Conservation (phyloP, 2,797 vertebrate genomes). For the Melanotaenia pygmaea region DNA sequence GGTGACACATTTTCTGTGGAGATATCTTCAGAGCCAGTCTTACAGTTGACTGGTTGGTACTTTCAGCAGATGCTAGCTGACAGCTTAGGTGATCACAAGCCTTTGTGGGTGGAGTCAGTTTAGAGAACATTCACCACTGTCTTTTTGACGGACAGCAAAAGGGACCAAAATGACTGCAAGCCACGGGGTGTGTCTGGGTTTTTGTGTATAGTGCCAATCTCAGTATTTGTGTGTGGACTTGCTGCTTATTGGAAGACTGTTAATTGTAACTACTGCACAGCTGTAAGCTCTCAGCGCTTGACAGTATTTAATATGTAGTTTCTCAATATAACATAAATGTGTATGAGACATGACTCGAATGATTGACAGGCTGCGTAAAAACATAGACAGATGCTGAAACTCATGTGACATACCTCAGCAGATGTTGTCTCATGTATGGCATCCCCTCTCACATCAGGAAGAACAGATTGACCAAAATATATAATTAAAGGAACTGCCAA, state of each 20-base stretch:
- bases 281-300: constrained; percentile 64
- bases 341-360: constrained; percentile 56
- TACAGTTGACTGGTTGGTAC: constrained; percentile 76
- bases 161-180: constrained; percentile 81
- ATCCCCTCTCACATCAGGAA: constrained; percentile 81
- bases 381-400: constrained; percentile 81
- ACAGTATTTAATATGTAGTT: constrained; percentile 48
- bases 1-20: constrained; percentile 67
- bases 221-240: constrained; percentile 38
- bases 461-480: constrained; percentile 88
- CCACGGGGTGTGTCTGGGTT: constrained; percentile 72
- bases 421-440: constrained; percentile 81
- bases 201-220: constrained; percentile 71
- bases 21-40: constrained; percentile 67
- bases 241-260: constrained; percentile 35
- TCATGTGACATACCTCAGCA: constrained; percentile 80
- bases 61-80: constrained; percentile 83
- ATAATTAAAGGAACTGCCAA: constrained; percentile 80
- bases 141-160: constrained; percentile 83
- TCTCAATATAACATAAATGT: constrained; percentile 60
- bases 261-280: constrained; percentile 64
- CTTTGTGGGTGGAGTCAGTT: constrained; percentile 80
- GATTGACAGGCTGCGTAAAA: constrained; percentile 79
- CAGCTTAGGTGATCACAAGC: constrained; percentile 81
- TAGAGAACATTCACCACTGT: constrained; percentile 78